Evolutionary conservation across 1,140 invertebrate genomes (phyloP).

Genomic region (Lasioglossum baleicum): DNA sequence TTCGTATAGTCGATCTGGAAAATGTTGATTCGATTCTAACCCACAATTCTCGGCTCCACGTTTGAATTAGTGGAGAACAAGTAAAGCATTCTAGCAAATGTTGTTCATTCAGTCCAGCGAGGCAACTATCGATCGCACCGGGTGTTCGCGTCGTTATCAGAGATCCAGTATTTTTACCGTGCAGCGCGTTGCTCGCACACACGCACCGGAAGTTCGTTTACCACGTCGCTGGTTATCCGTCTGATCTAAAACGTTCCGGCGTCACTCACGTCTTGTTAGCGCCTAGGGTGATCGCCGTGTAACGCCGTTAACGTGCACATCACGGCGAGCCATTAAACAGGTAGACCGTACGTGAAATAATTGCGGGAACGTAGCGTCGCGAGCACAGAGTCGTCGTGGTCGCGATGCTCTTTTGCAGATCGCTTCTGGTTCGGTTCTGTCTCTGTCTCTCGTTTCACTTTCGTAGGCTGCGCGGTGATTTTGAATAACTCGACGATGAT

Average conservation of each 20-base stretch:
- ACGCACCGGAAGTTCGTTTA: constrained; percentile 54
- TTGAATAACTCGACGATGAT: not conserved
- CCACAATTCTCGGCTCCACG: too few relatives aligned
- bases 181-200: constrained; percentile 6
- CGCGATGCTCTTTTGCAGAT: constrained; percentile 18
- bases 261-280: constrained; percentile 71
- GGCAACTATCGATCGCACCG: not conserved
- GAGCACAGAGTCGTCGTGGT: not conserved
- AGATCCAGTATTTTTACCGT: not conserved
- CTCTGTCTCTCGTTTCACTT: constrained; percentile 32
- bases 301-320: constrained; percentile 65
- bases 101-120: not conserved
- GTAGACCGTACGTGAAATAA: constrained; percentile 59
- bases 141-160: not conserved
- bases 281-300: constrained; percentile 65
- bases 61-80: too few relatives aligned
- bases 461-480: not conserved
- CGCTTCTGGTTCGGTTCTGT: not conserved
- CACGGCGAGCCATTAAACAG: constrained; percentile 63
- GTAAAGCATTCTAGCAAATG: not conserved
- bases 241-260: constrained; percentile 69
- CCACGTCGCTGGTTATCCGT: constrained; percentile 54
- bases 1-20: too few relatives aligned
- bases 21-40: too few relatives aligned
- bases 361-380: constrained; percentile 39